Percentiles rank a stretch among this genome's conserved stretches.
phyloP scores from a whole-genome alignment of 2,888 invertebrate species.

The Tipula unca region DNA sequence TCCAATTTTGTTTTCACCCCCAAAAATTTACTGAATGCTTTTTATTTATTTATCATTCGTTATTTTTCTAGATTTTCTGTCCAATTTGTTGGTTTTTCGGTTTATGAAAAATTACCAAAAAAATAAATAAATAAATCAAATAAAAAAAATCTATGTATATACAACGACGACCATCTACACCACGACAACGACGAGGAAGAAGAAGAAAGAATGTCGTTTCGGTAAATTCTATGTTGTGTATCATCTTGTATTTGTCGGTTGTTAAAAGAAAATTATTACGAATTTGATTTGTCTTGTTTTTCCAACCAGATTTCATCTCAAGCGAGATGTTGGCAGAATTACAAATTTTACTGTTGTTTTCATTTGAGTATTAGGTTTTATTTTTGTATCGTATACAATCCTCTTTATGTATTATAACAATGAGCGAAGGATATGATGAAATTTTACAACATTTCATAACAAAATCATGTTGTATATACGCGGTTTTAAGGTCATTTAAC shows the following conservation, averaged over 20 bases:
- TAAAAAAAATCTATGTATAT: neutral
- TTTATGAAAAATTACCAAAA: neutral
- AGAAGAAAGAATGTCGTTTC: neutral
- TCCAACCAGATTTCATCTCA: neutral
- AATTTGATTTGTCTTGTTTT: neutral
- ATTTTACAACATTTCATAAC: neutral
- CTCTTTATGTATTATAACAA: neutral
- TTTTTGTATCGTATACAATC: neutral
- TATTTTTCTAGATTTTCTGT: neutral
- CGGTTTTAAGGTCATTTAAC: neutral
- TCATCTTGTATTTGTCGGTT: conserved; percentile 14
- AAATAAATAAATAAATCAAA: conserved; percentile 3
- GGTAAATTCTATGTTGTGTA: neutral
- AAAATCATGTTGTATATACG: neutral
- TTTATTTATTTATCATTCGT: neutral
- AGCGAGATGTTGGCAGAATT: neutral
- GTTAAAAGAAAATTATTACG: neutral
- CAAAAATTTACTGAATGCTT: neutral
- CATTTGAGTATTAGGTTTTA: neutral
- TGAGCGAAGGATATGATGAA: neutral
- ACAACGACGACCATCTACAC: neutral
- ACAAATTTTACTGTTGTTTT: neutral
- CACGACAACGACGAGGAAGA: neutral
- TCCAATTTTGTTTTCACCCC: neutral
- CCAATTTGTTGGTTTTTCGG: neutral